These are phyloP conservation scores for Leptinotarsa tumamoca DNA, from an alignment of 2,888 invertebrate species.

Conservation along the genomic window DNA sequence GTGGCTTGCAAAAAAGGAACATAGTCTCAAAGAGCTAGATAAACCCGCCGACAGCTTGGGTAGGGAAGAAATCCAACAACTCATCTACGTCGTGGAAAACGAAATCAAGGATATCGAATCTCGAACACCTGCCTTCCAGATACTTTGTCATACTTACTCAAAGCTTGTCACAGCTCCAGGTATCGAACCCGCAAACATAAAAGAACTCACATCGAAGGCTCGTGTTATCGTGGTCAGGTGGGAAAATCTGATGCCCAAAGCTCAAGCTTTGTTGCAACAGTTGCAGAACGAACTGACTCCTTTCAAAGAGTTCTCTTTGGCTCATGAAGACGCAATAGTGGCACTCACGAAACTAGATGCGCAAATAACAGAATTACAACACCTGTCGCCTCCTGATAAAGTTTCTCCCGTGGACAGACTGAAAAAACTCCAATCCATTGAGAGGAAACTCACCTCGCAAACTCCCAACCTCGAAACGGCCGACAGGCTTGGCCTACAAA, in stretches of 20 bases:
- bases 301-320: conserved; percentile 77
- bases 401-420: conserved; percentile 64
- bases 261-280: conserved; percentile 71
- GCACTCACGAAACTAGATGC: conserved; percentile 80
- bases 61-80: conserved; percentile 72
- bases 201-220: conserved; percentile 72
- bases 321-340: conserved; percentile 79
- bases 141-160: conserved; percentile 77
- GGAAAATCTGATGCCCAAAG: conserved; percentile 73
- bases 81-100: conserved; percentile 70
- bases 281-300: conserved; percentile 72
- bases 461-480: conserved; percentile 70
- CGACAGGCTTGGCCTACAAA: conserved; percentile 72
- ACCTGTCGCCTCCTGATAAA: conserved; percentile 69
- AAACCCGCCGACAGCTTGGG: conserved; percentile 70
- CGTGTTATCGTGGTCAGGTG: conserved; percentile 74
- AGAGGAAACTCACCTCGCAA: conserved; percentile 70
- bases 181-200: conserved; percentile 77
- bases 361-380: conserved; percentile 77
- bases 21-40: conserved; percentile 72
- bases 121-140: conserved; percentile 70
- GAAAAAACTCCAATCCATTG: conserved; percentile 69
- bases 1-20: conserved; percentile 75
- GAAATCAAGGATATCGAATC: conserved; percentile 71
- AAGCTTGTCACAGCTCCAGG: conserved; percentile 76